Evolutionary conservation across 2,113 vertebrate genomes (phyloP).

Genomic region (Callithrix jacchus): DNA sequence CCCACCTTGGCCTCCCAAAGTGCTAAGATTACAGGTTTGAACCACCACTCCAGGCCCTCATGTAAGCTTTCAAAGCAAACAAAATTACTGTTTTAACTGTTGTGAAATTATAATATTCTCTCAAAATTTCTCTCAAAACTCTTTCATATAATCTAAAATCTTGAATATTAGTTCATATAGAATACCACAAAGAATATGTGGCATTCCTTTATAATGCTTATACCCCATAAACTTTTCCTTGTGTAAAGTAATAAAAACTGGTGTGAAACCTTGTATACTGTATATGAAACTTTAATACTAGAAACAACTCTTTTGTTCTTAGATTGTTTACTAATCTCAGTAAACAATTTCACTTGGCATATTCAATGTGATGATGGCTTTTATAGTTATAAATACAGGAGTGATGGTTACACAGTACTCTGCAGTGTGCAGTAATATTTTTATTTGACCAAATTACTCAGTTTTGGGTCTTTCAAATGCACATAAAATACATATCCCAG

Average conservation of each 20-base stretch:
- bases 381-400: neutral
- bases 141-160: neutral
- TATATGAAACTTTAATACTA: neutral
- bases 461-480: neutral
- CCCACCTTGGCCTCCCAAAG: too few relatives aligned
- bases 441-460: neutral
- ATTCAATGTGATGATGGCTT: neutral
- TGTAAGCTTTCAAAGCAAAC: conserved; percentile 18
- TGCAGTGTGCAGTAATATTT: neutral
- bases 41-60: neutral
- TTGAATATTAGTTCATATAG: neutral
- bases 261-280: neutral
- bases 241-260: conserved; percentile 14
- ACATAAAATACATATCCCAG: neutral
- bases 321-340: neutral
- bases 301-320: neutral
- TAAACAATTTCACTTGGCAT: neutral
- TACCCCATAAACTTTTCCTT: conserved; percentile 39
- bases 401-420: neutral
- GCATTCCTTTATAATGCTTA: neutral
- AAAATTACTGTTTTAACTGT: conserved; percentile 57
- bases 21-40: too few relatives aligned
- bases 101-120: conserved; percentile 30
- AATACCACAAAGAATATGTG: neutral
- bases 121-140: neutral